Evolutionary conservation across 2,113 vertebrate species (phyloP).

Genomic region (Dasyurus viverrinus): DNA sequence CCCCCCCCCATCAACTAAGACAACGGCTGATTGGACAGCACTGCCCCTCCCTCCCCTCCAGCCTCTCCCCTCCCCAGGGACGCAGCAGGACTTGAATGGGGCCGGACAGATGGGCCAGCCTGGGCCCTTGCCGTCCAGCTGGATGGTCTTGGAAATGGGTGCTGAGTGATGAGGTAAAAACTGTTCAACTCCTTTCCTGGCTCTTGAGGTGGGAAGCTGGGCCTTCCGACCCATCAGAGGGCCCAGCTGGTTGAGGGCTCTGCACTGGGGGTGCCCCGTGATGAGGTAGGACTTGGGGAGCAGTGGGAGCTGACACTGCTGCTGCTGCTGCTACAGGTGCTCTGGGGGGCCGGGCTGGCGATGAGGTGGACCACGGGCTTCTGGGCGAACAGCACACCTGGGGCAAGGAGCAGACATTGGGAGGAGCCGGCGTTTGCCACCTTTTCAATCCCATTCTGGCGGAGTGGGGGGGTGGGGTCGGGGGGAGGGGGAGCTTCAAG

Average conservation of each 20-base stretch:
- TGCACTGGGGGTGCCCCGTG: conserved; percentile 85
- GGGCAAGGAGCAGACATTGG: neutral
- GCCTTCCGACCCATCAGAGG: conserved; percentile 78
- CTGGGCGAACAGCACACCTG: conserved; percentile 90
- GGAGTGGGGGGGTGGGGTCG: no score
- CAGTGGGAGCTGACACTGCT: conserved; percentile 84
- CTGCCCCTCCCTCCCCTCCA: conserved; percentile 66
- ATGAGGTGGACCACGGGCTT: conserved; percentile 87
- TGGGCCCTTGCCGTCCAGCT: conserved; percentile 66
- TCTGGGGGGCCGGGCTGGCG: conserved; percentile 83
- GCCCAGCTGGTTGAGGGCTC: conserved; percentile 91
- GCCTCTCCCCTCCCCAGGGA: conserved; percentile 64
- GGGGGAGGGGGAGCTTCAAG: neutral
- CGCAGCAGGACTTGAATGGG: conserved; percentile 80
- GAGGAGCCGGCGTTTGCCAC: no score
- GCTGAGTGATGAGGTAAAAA: conserved; percentile 84
- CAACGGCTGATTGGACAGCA: conserved; percentile 86
- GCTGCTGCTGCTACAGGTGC: conserved; percentile 76
- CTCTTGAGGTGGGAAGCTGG: conserved; percentile 34
- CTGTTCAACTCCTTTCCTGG: conserved; percentile 69
- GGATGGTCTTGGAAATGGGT: conserved; percentile 70
- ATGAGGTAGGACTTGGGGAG: conserved; percentile 88
- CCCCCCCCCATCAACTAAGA: conserved; percentile 66
- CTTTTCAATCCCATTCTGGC: neutral
- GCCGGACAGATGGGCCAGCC: conserved; percentile 64